Evolutionary conservation across 2,113 vertebrate genomes (phyloP), one percentile per base, ranked within the genome.

Genomic region (Aepyceros melampus): DNA sequence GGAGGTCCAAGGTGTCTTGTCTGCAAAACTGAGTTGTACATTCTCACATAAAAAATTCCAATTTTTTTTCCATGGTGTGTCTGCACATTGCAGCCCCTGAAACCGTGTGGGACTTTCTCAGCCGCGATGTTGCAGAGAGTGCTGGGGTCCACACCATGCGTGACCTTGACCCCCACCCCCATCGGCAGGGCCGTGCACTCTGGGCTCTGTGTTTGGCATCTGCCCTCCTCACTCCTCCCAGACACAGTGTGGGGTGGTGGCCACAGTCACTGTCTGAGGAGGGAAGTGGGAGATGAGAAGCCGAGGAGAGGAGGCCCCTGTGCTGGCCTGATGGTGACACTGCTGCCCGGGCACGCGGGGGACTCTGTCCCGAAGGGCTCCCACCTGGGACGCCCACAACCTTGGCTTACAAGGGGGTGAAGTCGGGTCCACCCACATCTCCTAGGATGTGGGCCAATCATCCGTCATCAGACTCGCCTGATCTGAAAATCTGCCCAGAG

Each of bases 11-110:
- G 12, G 23, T 76, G 71, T 76, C n/a, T 82, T 82, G 67, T 71
- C 64, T 90, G 45, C 60, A 97, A 95, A 98, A 94, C 55, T n/a
- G 91, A 89, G 91, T 56, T 23, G 94, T 64, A 87, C 3, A 60
- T 89, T 51, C n/a, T 95, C 43, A 36, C 36, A 29, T 27, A 7
- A 36, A 47, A 45, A 31, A 31, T 29, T 8, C 13, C 43, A 7
- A 0, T 45, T 17, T 19, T 56, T 49, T 53, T 31, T 3, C 8
- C 58, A 2, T 2, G 12, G 15, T 2, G 19, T 25, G 31, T 56
- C 76, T 36, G 21, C 89, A 29, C 4, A 2, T 25, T 29, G 25
- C 90, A 23, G 31, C 31, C 25, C 60, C 60, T 27, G 78, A 43
- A 78, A 36, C 31, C 0, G 0, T 19, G 56, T 8, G 2, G 33